Evolutionary conservation across 2,113 vertebrate genomes (phyloP), one percentile per base, ranked within the genome.

Genomic region (Brachyistius frenatus): DNA sequence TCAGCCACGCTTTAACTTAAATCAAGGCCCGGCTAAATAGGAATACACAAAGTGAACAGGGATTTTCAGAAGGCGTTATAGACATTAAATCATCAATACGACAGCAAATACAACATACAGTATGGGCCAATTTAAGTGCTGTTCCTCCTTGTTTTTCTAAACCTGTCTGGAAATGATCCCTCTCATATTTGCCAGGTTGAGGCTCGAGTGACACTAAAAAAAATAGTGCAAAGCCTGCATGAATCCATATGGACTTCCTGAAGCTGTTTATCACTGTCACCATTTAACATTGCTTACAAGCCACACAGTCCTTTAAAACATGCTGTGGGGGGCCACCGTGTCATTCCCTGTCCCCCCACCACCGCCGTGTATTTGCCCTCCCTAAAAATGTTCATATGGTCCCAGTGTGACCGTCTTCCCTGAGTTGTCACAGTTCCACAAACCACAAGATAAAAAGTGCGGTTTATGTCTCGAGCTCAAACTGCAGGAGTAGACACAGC

Each of bases 401-500:
- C 63, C 54, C 58, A 77, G 32, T 60, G 80, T 72, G 77, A 84
- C 66, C 70, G 76, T 41, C 58, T 41, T 67, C 47, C 62, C 57
- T 23, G 47, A 61, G 71, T 47, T 73, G 72, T 79, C 75, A 56
- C 61, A 52, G 66, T 66, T 66, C 71, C 70, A 72, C 71, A 76
- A 49, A 69, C 78, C 75, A 69, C 57, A 73, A 0, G 77, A 70
- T 81, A 78, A 87, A 72, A 46, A 60, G 55, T 75, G 66, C 82
- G 78, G 75, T 75, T 77, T 54, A 53, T 57, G 71, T 63, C 61
- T 76, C 11, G 0, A 35, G 50, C 70, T 68, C 49, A 23, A 65
- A 58, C 44, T 4, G 15, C 5, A 47, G 66, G 57, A 56, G 35
- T 35, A 53, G 64, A 74, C 36, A 3, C 44, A 77, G 32, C 9